phyloP scores from a whole-genome alignment of 2,888 invertebrate species.

The Folsomia candida region DNA sequence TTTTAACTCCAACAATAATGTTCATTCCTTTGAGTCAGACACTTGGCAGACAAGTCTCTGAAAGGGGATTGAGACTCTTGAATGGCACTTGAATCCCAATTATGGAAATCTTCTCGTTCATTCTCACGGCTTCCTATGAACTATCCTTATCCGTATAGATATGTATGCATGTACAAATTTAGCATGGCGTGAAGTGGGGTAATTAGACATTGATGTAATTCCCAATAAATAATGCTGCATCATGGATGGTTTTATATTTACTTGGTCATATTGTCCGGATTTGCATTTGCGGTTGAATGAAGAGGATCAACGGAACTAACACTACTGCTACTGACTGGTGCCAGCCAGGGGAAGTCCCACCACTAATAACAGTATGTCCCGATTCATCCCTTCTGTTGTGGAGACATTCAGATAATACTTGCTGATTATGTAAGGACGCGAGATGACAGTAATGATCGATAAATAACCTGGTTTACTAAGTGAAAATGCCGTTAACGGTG shows the following conservation, averaged over 20 bases:
- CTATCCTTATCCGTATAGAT: too few relatives aligned
- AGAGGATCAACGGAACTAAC: neutral
- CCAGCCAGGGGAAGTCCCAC: neutral
- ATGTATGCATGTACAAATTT: too few relatives aligned
- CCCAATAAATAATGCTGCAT: neutral
- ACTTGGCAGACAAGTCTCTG: neutral
- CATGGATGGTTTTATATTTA: neutral
- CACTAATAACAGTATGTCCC: too few relatives aligned
- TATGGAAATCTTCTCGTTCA: neutral
- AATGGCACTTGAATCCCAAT: neutral
- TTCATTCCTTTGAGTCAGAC: neutral
- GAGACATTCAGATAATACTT: neutral
- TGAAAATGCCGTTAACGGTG: neutral
- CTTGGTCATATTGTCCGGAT: neutral
- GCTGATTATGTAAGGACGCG: neutral
- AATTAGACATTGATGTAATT: neutral
- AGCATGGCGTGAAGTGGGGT: neutral
- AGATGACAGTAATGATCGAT: neutral
- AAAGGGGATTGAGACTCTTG: neutral
- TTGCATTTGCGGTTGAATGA: neutral
- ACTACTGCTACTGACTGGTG: neutral
- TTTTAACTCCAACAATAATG: neutral
- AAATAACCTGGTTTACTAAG: neutral
- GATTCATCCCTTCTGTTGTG: too few relatives aligned
- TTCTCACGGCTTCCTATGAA: neutral